A percentile compares a stretch with the other conserved stretches of the same genome.
Evolutionary conservation across 2,888 invertebrate species (phyloP).

Genomic region (Mythimna pallens): DNA sequence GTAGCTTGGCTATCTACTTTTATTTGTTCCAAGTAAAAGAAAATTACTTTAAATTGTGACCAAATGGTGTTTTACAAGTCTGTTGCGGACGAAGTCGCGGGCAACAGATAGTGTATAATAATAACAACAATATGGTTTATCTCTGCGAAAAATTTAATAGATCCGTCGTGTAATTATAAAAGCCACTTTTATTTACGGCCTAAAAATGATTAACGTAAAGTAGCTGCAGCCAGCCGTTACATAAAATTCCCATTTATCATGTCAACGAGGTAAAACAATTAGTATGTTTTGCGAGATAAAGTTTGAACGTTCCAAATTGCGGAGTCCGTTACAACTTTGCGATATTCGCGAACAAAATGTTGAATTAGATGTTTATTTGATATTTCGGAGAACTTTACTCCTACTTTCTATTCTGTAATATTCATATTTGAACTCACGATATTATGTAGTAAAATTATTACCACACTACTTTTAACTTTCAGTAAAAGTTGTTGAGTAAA

Average conservation of each 20-base stretch:
- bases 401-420: constrained; percentile 37
- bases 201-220: constrained; percentile 45
- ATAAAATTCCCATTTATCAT: constrained; percentile 63
- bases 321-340: constrained; percentile 58
- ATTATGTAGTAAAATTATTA: constrained; percentile 37
- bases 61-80: too few relatives aligned
- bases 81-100: too few relatives aligned
- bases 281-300: constrained; percentile 63
- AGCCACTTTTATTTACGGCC: constrained; percentile 17
- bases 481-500: constrained; percentile 31
- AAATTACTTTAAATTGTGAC: too few relatives aligned
- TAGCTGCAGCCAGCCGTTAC: constrained; percentile 52
- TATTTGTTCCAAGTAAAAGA: too few relatives aligned
- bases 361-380: constrained; percentile 65
- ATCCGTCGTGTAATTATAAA: constrained; percentile 4
- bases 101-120: not conserved
- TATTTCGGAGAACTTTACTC: constrained; percentile 56
- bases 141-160: constrained; percentile 7
- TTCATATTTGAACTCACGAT: constrained; percentile 39
- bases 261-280: constrained; percentile 65
- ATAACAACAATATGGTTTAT: constrained; percentile 1
- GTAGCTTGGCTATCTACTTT: too few relatives aligned
- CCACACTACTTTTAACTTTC: constrained; percentile 54
- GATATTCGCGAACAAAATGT: constrained; percentile 56
- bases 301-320: constrained; percentile 59